Percentiles rank a stretch among this genome's conserved stretches.
These are phyloP conservation scores for Labeo calbasu DNA, from an alignment of 2,797 vertebrate genomes.

Conservation along the genomic window DNA sequence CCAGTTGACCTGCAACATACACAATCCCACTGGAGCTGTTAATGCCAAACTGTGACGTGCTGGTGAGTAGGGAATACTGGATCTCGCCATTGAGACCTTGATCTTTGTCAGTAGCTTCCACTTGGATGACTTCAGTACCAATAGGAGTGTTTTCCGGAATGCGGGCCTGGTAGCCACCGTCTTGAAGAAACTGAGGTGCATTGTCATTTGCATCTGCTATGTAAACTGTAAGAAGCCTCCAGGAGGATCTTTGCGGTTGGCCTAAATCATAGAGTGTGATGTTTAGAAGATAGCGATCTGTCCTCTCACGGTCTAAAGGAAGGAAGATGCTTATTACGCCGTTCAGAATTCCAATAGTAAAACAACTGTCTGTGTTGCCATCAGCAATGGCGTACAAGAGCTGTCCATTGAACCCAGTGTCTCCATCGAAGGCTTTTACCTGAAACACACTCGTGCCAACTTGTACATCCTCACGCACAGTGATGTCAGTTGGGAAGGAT, in stretches of 20 bases:
- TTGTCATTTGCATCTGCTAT: constrained; percentile 95
- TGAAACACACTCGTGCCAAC: constrained; percentile 85
- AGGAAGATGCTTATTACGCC: constrained; percentile 89
- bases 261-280: constrained; percentile 94
- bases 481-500: constrained; percentile 89
- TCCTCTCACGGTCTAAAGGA: constrained; percentile 92
- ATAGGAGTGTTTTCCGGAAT: constrained; percentile 94
- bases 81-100: constrained; percentile 88
- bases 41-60: constrained; percentile 89
- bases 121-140: constrained; percentile 91
- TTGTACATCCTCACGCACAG: constrained; percentile 87
- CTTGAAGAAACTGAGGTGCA: constrained; percentile 88
- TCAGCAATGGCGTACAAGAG: constrained; percentile 90
- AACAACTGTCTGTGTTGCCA: constrained; percentile 93
- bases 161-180: constrained; percentile 82
- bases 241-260: constrained; percentile 86
- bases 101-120: constrained; percentile 94
- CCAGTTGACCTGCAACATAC: constrained; percentile 90
- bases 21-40: constrained; percentile 91
- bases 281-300: constrained; percentile 91
- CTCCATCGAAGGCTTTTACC: constrained; percentile 89
- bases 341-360: constrained; percentile 87
- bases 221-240: constrained; percentile 89
- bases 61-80: constrained; percentile 88
- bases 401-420: constrained; percentile 96